Percentiles rank a stretch among this genome's conserved stretches.
Evolutionary conservation across 2,888 invertebrate genomes (phyloP).

Genomic region (Eupelmus urozonus): DNA sequence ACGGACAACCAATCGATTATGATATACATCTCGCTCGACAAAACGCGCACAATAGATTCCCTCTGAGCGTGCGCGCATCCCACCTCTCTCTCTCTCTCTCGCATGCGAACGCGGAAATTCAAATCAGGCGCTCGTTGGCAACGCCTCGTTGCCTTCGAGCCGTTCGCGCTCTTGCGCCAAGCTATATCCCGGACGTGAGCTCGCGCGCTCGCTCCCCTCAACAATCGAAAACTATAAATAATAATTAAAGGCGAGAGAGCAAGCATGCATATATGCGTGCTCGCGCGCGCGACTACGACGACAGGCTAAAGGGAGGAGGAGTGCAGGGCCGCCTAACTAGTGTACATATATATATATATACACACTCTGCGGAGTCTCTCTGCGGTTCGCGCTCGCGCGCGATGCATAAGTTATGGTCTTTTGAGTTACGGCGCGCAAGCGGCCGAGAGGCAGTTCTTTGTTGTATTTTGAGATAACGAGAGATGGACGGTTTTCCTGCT

Average conservation of each 20-base stretch:
- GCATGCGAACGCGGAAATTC: conserved; percentile 56
- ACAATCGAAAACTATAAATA: conserved; percentile 68
- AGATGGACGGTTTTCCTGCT: conserved; percentile 16
- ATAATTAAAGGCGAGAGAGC: conserved; percentile 65
- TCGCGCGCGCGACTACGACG: conserved; percentile 2
- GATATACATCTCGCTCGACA: conserved; percentile 21
- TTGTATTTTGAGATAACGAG: conserved; percentile 52
- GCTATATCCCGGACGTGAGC: not conserved
- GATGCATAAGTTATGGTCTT: conserved; percentile 52
- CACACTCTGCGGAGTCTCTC: too few species aligned
- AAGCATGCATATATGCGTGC: not conserved
- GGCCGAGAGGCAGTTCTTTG: conserved; percentile 8
- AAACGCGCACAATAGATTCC: conserved; percentile 28
- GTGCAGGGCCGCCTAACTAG: conserved; percentile 39
- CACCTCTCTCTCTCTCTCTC: not conserved
- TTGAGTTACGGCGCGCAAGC: conserved; percentile 48
- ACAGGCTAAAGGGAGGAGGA: conserved; percentile 1
- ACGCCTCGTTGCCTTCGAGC: conserved; percentile 54
- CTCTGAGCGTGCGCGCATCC: not conserved
- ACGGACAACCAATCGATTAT: conserved; percentile 43
- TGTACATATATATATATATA: conserved; percentile 33
- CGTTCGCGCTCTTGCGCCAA: not conserved
- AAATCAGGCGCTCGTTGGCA: conserved; percentile 50
- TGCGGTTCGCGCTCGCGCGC: too few species aligned
- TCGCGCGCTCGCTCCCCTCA: not conserved